Conservation (phyloP, 2,888 invertebrate species). For the Drosophila mettleri region DNA sequence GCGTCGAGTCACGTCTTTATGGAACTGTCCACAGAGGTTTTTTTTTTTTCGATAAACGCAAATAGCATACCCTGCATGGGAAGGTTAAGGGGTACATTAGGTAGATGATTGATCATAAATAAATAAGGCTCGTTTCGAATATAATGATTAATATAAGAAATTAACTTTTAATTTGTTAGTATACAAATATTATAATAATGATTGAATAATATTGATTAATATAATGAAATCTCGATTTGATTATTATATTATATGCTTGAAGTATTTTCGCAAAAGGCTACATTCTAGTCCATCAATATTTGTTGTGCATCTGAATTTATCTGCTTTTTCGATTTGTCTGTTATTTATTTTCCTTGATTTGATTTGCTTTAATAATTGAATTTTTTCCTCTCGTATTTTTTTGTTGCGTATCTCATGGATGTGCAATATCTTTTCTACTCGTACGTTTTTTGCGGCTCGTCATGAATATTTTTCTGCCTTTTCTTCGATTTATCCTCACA, state of each 20-base stretch:
- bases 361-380: slow-evolving; percentile 22
- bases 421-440: slow-evolving; percentile 27
- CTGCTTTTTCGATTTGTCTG: slow-evolving; percentile 2
- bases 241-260: no score
- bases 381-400: slow-evolving; percentile 4
- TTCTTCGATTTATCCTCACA: slow-evolving; percentile 33
- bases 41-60: slow-evolving; percentile 23
- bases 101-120: not conserved
- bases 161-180: not conserved
- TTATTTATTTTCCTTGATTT: slow-evolving; percentile 15
- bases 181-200: not conserved
- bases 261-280: not conserved
- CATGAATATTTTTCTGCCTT: slow-evolving; percentile 7
- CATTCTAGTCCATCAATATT: not conserved
- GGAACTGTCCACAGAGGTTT: slow-evolving; percentile 3
- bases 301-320: not conserved
- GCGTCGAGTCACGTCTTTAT: slow-evolving; percentile 25
- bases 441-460: slow-evolving; percentile 11
- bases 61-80: slow-evolving; percentile 4
- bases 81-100: not conserved
- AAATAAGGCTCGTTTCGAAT: not conserved
- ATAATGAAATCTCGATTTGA: no score
- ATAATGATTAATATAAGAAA: not conserved
- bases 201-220: no score
- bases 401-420: slow-evolving; percentile 45